These are phyloP conservation scores for Scyliorhinus canicula DNA, from an alignment of 2,797 vertebrate species.

Conservation along the genomic window DNA sequence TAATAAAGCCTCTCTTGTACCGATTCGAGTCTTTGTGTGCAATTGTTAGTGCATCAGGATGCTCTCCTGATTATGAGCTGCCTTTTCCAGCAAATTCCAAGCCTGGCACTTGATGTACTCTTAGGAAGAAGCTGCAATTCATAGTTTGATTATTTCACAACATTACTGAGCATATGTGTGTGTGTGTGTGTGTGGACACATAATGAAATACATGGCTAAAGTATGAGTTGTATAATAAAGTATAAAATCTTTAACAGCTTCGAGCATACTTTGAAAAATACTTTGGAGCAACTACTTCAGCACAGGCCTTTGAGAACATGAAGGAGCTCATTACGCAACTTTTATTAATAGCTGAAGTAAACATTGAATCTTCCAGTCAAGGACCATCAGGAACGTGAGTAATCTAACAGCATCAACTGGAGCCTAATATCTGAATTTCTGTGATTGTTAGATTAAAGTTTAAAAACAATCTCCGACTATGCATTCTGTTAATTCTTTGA, in stretches of 20 bases:
- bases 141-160: neutral
- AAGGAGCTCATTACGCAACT: conserved; percentile 71
- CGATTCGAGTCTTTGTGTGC: too few species aligned
- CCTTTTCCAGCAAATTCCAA: neutral
- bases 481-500: neutral
- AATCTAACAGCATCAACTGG: neutral
- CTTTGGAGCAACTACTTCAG: conserved; percentile 58
- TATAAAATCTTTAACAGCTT: conserved; percentile 60
- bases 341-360: conserved; percentile 61
- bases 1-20: too few species aligned
- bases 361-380: conserved; percentile 55
- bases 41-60: too few species aligned
- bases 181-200: neutral
- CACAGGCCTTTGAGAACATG: conserved; percentile 65
- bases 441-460: neutral
- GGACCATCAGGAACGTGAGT: conserved; percentile 54
- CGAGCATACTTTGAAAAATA: conserved; percentile 70
- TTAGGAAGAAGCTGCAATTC: neutral
- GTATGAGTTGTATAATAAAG: neutral
- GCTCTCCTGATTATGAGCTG: neutral
- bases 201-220: neutral
- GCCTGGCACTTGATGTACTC: too few species aligned
- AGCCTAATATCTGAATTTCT: neutral
- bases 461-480: neutral
- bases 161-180: neutral